A percentile compares a stretch with the other conserved stretches of the same genome.
phyloP scores from a whole-genome alignment of 2,888 invertebrate genomes.

The Melanostoma scalare region DNA sequence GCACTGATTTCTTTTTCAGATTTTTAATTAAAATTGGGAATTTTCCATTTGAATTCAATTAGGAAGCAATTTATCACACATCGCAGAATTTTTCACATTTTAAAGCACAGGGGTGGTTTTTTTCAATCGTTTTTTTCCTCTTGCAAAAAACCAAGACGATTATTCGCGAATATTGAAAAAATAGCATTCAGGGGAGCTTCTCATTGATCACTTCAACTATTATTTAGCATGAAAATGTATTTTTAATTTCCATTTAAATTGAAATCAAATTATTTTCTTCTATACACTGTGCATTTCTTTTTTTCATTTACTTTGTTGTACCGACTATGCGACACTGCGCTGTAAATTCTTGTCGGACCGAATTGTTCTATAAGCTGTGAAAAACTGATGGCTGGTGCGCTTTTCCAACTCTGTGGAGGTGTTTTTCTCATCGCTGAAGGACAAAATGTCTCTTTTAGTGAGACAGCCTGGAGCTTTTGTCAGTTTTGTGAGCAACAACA shows the following conservation, averaged over 20 bases:
- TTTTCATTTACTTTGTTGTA: constrained; percentile 1
- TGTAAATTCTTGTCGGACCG: constrained; percentile 32
- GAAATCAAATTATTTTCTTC: constrained; percentile 28
- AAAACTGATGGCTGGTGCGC: constrained; percentile 63
- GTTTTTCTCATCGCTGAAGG: constrained; percentile 43
- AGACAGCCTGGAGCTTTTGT: constrained; percentile 60
- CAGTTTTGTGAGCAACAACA: constrained; percentile 9
- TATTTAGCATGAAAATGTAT: background rate
- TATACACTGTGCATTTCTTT: constrained; percentile 47
- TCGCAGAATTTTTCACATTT: constrained; percentile 29
- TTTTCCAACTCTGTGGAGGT: constrained; percentile 55
- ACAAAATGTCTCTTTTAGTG: constrained; percentile 46
- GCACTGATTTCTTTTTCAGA: background rate
- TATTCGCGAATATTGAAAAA: background rate
- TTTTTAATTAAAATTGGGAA: constrained; percentile 23
- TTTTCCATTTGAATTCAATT: constrained; percentile 53
- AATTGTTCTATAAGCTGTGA: constrained; percentile 60
- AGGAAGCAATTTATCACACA: constrained; percentile 41
- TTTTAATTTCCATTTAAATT: constrained; percentile 11
- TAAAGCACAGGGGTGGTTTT: constrained; percentile 22
- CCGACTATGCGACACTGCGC: constrained; percentile 13
- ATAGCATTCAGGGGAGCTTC: constrained; percentile 2
- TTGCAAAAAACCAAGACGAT: background rate
- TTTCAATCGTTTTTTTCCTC: constrained; percentile 3
- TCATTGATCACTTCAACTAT: no score